Evolutionary conservation across 2,797 vertebrate species (phyloP), one percentile per base, ranked within the genome.

Genomic region (Spinus pinus): DNA sequence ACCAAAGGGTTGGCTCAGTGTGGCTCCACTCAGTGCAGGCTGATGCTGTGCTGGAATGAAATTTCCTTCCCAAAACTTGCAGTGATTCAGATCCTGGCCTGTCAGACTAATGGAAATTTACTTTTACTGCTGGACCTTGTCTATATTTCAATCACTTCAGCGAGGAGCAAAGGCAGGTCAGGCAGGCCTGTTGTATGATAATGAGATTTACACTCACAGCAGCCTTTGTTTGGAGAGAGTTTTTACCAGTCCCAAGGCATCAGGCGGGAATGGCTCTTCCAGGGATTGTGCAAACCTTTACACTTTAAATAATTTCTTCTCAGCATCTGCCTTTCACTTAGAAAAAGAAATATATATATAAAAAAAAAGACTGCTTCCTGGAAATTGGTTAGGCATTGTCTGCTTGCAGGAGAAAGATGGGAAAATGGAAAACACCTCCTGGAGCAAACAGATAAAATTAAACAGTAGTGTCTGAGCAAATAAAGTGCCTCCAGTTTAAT

Each of bases 381-480:
- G 71, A 82, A 92, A 94, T 95, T 92, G 90, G 84, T 65, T 86
- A 33, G 74, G 84, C 53, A 73, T 92, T 92, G 90, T 89, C 71
- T 95, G 14, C 67, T 85, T 86, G 14, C 33, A 21, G 64, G 67
- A 95, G 78, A 87, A 37, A 2, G 58, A 21, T 47, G 83, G 64
- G 83, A 42, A 90, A 95, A 85, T 91, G 84, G 86, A 92, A 93
- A 91, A 57, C 81, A 91, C 79, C 65, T 95, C 71, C 94, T 96
- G 95, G 92, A 92, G 92, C 96, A 94, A 96, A 93, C 83, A 95
- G 93, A 96, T 94, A 95, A 84, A 93, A 95, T 91, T 57, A 80
- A 93, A 65, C 84, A 83, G 84, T 41, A 54, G 84, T 79, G 84
- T 86, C 37, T 89, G 92, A 89, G 92, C 88, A 94, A 95, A 94